Percentiles rank a stretch among this genome's conserved stretches.
Evolutionary conservation across 53 echinoderm and acorn worm species (phyloP).

Genomic region (Holothuria scabra): DNA sequence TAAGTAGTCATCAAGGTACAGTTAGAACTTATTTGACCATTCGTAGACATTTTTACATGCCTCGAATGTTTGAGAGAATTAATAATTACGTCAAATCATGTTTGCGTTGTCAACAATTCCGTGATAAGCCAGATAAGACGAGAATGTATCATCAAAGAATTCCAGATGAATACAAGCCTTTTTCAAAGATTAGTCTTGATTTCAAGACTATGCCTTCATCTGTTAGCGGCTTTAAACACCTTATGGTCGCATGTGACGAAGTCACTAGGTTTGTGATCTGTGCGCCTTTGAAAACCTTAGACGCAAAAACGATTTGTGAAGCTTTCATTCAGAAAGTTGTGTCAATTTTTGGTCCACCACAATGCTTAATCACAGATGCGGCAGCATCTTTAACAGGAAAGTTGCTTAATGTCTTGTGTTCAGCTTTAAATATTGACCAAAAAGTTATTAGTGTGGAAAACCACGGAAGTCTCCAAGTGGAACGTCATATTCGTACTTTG

Average conservation of each 20-base stretch:
- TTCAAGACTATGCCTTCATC: conserved; percentile 11
- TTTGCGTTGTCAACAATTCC: conserved; percentile 33
- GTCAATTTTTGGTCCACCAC: no score
- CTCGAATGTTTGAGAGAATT: conserved; percentile 9
- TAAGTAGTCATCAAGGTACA: no score
- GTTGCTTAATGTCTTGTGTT: no score
- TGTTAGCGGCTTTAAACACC: neutral
- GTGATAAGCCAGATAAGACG: neutral
- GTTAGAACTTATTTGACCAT: no score
- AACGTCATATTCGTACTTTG: no score
- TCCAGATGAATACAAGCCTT: neutral
- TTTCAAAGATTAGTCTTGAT: conserved; percentile 1
- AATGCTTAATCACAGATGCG: no score
- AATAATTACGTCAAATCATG: conserved; percentile 22
- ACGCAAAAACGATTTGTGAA: neutral
- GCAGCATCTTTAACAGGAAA: no score
- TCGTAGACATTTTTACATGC: conserved; percentile 4
- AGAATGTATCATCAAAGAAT: neutral
- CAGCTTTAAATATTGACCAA: no score
- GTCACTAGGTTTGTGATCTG: neutral
- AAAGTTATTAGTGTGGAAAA: no score
- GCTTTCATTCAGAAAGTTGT: neutral
- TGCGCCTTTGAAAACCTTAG: conserved; percentile 13
- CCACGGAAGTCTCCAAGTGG: no score
- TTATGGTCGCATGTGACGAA: no score